These are phyloP conservation scores for Eucera pruinosa DNA, from an alignment of 2,888 invertebrate genomes.

Conservation along the genomic window DNA sequence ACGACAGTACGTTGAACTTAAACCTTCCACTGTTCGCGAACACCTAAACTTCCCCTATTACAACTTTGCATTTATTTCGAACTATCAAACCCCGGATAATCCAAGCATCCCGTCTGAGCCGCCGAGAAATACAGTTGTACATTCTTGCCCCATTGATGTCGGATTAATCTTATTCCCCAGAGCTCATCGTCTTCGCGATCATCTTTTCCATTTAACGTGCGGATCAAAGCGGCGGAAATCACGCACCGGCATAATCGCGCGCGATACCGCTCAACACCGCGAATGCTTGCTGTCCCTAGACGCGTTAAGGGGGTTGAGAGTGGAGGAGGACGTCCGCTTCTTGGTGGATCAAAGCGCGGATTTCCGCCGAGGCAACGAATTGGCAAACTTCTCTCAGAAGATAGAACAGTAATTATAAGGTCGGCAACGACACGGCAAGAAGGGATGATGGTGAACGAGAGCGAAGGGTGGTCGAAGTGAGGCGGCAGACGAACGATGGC, in stretches of 20 bases:
- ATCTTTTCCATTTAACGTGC: slow-evolving; percentile 41
- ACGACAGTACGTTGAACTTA: no score
- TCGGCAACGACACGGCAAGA: slow-evolving; percentile 38
- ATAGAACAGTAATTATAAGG: slow-evolving; percentile 76
- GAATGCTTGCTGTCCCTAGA: slow-evolving; percentile 32
- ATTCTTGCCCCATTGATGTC: slow-evolving; percentile 37
- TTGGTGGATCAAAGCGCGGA: slow-evolving; percentile 71
- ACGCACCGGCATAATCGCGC: slow-evolving; percentile 63
- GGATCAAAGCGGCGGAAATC: slow-evolving; percentile 69
- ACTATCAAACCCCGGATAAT: slow-evolving; percentile 42
- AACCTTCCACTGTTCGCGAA: no score
- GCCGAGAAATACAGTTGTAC: neutral
- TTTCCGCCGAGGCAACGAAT: slow-evolving; percentile 68
- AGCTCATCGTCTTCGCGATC: slow-evolving; percentile 36
- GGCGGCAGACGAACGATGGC: slow-evolving; percentile 66
- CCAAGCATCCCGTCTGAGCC: slow-evolving; percentile 14
- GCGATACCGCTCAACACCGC: slow-evolving; percentile 50
- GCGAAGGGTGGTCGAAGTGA: slow-evolving; percentile 32
- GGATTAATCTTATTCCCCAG: slow-evolving; percentile 63
- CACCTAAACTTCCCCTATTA: no score
- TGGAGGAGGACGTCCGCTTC: slow-evolving; percentile 43
- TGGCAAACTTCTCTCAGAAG: slow-evolving; percentile 68
- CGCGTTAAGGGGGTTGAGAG: neutral
- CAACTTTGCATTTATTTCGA: slow-evolving; percentile 27
- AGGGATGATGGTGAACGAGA: neutral